Percentiles rank a stretch among this genome's conserved stretches.
These are phyloP conservation scores for Scytalopus superciliaris DNA, from an alignment of 2,113 vertebrate genomes.

Conservation along the genomic window DNA sequence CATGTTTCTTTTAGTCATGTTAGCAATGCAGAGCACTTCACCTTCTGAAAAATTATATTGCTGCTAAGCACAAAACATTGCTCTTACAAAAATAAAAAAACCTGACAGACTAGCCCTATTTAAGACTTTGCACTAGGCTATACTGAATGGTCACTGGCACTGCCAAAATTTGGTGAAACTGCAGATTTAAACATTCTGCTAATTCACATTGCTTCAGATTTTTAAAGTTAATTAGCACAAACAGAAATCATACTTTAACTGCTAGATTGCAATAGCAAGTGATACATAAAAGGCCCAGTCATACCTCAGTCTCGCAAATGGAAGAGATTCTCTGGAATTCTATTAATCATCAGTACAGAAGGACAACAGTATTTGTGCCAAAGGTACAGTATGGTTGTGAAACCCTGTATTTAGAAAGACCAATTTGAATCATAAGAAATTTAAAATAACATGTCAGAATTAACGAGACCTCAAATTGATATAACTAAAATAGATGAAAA, in stretches of 20 bases:
- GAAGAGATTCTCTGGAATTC: not conserved
- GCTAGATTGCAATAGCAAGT: not conserved
- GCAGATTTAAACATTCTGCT: not conserved
- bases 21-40: not conserved
- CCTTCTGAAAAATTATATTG: not conserved
- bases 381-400: not conserved
- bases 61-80: not conserved
- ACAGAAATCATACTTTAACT: not conserved
- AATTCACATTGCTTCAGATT: not conserved
- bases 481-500: not conserved
- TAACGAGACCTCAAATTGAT: not conserved
- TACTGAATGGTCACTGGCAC: not conserved
- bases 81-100: not conserved
- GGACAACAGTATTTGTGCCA: not conserved
- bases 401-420: not conserved
- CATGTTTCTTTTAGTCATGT: not conserved
- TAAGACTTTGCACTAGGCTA: not conserved
- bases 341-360: not conserved
- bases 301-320: not conserved
- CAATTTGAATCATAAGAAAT: not conserved
- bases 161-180: not conserved
- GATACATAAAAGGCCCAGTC: not conserved
- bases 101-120: not conserved
- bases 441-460: not conserved
- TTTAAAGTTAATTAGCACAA: not conserved